phyloP scores from a whole-genome alignment of 2,888 invertebrate genomes.

The Brachyptera putata region DNA sequence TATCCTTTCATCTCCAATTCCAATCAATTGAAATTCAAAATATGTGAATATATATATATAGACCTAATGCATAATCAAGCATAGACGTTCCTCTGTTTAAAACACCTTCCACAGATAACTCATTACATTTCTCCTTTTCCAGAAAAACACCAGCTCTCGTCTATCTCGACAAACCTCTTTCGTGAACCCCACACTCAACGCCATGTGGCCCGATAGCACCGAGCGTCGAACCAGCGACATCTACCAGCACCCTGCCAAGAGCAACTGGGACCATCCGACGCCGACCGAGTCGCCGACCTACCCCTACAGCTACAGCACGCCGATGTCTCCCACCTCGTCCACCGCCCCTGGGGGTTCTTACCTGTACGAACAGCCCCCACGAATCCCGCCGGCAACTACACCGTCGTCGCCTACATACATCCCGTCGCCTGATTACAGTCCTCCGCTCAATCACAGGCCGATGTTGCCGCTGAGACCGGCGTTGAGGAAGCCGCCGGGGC shows the following conservation, averaged over 20 bases:
- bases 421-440: conserved; percentile 24
- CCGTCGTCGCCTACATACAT: not conserved
- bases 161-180: not conserved
- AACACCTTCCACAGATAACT: no score
- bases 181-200: conserved; percentile 1
- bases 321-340: no score
- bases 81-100: no score
- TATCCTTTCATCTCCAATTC: no score
- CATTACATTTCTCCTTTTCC: no score
- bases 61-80: no score
- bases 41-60: no score
- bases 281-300: not conserved
- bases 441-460: conserved; percentile 9
- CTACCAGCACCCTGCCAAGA: not conserved
- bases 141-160: not conserved
- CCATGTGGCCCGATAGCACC: not conserved
- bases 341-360: no score
- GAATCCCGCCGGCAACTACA: not conserved
- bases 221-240: no score
- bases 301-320: not conserved
- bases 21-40: no score
- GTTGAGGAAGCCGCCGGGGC: conserved; percentile 18
- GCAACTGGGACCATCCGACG: not conserved
- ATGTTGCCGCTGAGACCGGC: conserved; percentile 12
- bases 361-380: no score